phyloP scores from a whole-genome alignment of 2,797 vertebrate genomes.

The Diglossa cyanea region DNA sequence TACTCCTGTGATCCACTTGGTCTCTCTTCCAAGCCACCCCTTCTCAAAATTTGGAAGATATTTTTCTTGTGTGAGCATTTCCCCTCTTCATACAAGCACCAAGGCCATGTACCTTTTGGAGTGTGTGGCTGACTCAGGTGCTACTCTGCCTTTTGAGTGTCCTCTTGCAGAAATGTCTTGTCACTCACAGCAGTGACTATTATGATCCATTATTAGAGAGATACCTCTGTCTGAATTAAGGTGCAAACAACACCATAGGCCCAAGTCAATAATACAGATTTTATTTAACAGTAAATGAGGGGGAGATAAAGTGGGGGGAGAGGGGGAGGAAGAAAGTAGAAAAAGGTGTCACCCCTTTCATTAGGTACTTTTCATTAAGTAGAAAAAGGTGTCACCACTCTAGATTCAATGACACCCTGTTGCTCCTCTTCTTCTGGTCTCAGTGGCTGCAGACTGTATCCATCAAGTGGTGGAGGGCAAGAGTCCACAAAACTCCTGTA shows the following conservation, averaged over 20 bases:
- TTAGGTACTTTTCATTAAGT: background rate
- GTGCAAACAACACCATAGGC: background rate
- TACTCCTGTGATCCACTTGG: background rate
- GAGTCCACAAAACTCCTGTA: background rate
- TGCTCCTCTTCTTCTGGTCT: background rate
- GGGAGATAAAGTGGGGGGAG: background rate
- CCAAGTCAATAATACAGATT: background rate
- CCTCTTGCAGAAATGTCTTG: background rate
- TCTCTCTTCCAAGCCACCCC: background rate
- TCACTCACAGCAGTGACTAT: background rate
- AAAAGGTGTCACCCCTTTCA: background rate
- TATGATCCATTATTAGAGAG: background rate
- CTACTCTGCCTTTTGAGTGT: background rate
- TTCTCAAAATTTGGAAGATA: background rate
- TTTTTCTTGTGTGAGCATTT: background rate
- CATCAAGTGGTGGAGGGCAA: background rate
- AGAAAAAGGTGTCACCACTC: background rate
- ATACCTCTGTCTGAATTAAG: background rate
- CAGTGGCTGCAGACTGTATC: background rate
- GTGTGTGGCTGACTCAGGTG: background rate
- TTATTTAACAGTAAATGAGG: background rate
- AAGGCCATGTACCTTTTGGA: background rate
- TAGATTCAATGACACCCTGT: background rate
- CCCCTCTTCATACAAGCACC: background rate
- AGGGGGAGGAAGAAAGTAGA: background rate